Percentiles rank a stretch among this genome's conserved stretches.
phyloP scores from a whole-genome alignment of 2,888 invertebrate species.

The Cynaeus angustus region DNA sequence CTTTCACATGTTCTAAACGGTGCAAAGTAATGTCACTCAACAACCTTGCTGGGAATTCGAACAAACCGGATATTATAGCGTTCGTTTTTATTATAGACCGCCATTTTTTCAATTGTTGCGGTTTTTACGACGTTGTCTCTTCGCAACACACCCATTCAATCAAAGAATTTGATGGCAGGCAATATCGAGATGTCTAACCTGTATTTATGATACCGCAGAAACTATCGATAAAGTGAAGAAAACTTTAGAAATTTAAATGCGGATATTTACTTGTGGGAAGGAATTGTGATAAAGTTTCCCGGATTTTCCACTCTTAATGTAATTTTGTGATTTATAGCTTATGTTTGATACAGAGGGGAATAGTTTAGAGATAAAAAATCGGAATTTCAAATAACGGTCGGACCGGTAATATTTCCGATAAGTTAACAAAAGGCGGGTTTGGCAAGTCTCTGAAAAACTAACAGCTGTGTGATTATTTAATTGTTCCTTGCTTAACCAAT shows the following conservation, averaged over 20 bases:
- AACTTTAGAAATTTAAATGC: constrained; percentile 13
- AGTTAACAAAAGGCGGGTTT: too few species aligned
- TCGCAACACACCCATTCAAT: too few species aligned
- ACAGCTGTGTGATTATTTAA: too few species aligned
- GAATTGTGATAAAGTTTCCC: constrained; percentile 16
- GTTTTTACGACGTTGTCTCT: constrained; percentile 4
- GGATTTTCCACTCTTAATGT: constrained; percentile 16
- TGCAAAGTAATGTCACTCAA: constrained; percentile 30
- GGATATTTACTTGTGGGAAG: not conserved
- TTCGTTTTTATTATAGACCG: constrained; percentile 15
- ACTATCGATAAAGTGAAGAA: constrained; percentile 13
- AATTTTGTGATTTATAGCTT: constrained; percentile 16
- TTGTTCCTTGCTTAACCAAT: too few species aligned
- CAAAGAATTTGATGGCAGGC: not conserved
- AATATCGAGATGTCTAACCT: not conserved
- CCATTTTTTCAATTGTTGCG: constrained; percentile 10
- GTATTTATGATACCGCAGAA: too few species aligned
- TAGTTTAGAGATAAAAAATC: constrained; percentile 13
- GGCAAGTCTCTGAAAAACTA: too few species aligned
- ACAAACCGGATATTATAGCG: constrained; percentile 25
- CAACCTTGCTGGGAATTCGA: constrained; percentile 37
- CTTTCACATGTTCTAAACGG: constrained; percentile 18
- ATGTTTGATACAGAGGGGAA: not conserved
- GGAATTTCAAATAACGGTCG: not conserved
- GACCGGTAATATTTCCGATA: too few species aligned